Conservation (phyloP, 2,888 invertebrate genomes). For the Synanthedon formicaeformis region DNA sequence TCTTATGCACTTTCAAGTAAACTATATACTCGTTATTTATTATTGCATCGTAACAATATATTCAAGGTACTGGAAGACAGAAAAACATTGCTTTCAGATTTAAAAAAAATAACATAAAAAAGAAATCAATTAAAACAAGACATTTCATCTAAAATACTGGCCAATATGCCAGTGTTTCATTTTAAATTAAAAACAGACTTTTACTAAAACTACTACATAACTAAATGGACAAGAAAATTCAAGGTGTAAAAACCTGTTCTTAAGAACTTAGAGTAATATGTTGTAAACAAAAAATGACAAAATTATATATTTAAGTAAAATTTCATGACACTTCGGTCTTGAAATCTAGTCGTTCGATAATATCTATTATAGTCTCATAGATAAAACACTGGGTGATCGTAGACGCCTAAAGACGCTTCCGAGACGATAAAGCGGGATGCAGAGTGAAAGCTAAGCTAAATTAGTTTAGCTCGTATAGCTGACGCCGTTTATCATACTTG, state of each 20-base stretch:
- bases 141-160: slow-evolving; percentile 37
- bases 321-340: too few relatives aligned
- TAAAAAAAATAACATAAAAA: slow-evolving; percentile 25
- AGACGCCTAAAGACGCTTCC: too few relatives aligned
- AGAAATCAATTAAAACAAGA: slow-evolving; percentile 8
- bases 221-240: slow-evolving; percentile 55
- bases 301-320: too few relatives aligned
- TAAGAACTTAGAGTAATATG: too few relatives aligned
- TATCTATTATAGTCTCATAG: too few relatives aligned
- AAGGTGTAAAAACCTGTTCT: slow-evolving; percentile 5
- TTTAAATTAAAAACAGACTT: slow-evolving; percentile 44
- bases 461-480: too few relatives aligned
- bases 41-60: slow-evolving; percentile 24
- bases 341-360: too few relatives aligned
- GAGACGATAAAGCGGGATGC: too few relatives aligned
- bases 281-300: too few relatives aligned
- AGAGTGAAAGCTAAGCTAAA: too few relatives aligned
- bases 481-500: too few relatives aligned
- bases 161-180: slow-evolving; percentile 36
- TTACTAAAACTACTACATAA: slow-evolving; percentile 46
- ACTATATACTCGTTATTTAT: slow-evolving; percentile 16
- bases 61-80: slow-evolving; percentile 61
- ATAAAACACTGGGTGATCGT: too few relatives aligned
- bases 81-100: slow-evolving; percentile 65
- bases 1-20: slow-evolving; percentile 5